Percentiles rank a stretch among this genome's conserved stretches.
phyloP scores from a whole-genome alignment of 2,888 invertebrate species.

The Beris morrisii region DNA sequence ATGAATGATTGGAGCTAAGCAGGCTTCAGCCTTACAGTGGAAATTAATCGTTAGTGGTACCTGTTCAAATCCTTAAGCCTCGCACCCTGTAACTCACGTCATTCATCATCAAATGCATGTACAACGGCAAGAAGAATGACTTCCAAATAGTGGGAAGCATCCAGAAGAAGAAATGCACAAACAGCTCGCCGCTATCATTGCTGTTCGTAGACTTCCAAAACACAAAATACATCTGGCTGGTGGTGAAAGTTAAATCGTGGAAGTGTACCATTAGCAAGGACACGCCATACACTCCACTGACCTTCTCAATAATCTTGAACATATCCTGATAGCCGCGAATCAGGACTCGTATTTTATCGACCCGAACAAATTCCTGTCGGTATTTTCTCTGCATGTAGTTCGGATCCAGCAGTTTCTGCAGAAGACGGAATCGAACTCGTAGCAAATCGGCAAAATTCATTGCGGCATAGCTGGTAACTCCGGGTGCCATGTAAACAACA shows the following conservation, averaged over 20 bases:
- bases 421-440: conserved; percentile 4
- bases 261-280: conserved; percentile 12
- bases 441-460: conserved; percentile 25
- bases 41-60: neutral
- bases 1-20: neutral
- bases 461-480: neutral
- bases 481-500: neutral
- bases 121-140: conserved; percentile 4
- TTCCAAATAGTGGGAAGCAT: conserved; percentile 23
- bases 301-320: neutral
- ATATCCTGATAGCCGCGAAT: neutral
- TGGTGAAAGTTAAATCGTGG: conserved; percentile 29
- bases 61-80: neutral
- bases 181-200: neutral
- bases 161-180: conserved; percentile 4
- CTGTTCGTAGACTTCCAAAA: conserved; percentile 11
- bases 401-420: conserved; percentile 5
- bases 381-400: neutral
- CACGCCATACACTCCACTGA: conserved; percentile 18
- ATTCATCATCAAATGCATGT: conserved; percentile 15
- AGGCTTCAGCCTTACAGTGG: conserved; percentile 14
- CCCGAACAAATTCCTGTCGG: neutral
- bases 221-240: conserved; percentile 19
- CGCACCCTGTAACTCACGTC: neutral
- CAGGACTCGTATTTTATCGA: neutral